Conservation (phyloP, 2,888 invertebrate species). For the Eupithecia abbreviata region DNA sequence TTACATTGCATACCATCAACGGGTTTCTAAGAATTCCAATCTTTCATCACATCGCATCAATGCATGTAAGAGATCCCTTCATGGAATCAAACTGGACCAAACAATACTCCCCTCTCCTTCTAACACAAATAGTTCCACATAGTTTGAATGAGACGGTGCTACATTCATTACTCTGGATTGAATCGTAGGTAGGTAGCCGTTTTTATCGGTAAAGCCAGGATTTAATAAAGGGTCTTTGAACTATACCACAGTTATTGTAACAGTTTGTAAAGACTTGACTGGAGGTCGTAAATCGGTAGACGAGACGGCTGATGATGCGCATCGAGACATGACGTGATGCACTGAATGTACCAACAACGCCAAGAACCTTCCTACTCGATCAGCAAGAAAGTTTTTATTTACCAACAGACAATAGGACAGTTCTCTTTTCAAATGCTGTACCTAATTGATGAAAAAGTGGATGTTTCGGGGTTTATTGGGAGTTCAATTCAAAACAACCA, state of each 20-base stretch:
- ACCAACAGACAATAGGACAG: background rate
- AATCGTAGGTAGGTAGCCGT: constrained; percentile 42
- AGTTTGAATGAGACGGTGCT: background rate
- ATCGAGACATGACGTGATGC: constrained; percentile 42
- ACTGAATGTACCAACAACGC: constrained; percentile 22
- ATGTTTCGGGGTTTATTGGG: no score
- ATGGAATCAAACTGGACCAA: constrained; percentile 24
- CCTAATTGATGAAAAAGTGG: no score
- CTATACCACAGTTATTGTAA: constrained; percentile 36
- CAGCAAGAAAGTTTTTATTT: background rate
- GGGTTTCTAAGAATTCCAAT: constrained; percentile 20
- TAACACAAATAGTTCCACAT: constrained; percentile 21
- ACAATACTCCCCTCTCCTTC: constrained; percentile 31
- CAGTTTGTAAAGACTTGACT: constrained; percentile 37
- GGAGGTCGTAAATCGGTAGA: constrained; percentile 12
- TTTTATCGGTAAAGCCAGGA: constrained; percentile 51
- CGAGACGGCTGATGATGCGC: constrained; percentile 52
- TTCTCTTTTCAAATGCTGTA: background rate
- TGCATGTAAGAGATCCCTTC: constrained; percentile 31
- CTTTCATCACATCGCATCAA: constrained; percentile 4
- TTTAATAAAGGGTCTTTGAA: constrained; percentile 68
- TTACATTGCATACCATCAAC: constrained; percentile 10
- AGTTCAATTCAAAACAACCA: no score
- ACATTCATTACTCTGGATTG: constrained; percentile 36
- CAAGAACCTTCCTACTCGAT: background rate